Percentiles rank a stretch among this genome's conserved stretches.
These are phyloP conservation scores for Charadrius vociferus DNA, from an alignment of 2,113 vertebrate species.

Conservation along the genomic window DNA sequence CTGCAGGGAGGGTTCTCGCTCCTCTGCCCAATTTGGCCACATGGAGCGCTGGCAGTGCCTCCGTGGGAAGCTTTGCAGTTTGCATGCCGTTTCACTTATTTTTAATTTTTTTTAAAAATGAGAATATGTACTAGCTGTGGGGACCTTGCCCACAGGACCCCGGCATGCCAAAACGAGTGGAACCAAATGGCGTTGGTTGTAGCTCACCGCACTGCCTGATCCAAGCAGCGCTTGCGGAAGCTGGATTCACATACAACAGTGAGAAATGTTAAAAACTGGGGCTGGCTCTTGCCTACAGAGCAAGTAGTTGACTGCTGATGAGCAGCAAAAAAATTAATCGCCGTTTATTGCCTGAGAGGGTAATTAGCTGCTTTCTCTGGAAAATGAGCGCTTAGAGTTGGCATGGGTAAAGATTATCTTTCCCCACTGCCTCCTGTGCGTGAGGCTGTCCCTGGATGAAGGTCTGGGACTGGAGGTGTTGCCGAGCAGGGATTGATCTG, in stretches of 20 bases:
- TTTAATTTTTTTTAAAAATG: not conserved
- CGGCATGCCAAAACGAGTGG: not conserved
- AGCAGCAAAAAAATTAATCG: not conserved
- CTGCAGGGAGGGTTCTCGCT: not conserved
- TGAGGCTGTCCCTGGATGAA: not conserved
- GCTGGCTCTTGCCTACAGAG: not conserved
- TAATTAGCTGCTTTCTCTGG: not conserved
- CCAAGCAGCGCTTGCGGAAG: not conserved
- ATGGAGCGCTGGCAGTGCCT: not conserved
- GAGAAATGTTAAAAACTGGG: not conserved
- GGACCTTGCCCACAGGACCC: not conserved
- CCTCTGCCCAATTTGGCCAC: not conserved
- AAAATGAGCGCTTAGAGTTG: not conserved
- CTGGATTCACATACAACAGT: not conserved
- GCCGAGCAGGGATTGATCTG: not conserved
- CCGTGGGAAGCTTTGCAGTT: not conserved
- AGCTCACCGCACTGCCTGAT: not conserved
- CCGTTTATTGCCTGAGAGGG: not conserved
- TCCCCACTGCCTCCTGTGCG: accelerated
- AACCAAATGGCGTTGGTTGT: not conserved
- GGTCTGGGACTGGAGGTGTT: not conserved
- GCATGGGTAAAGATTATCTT: not conserved
- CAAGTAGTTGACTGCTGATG: not conserved
- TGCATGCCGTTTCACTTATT: not conserved
- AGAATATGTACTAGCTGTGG: not conserved